phyloP scores from a whole-genome alignment of 2,888 invertebrate species.

The Heliothis peltigera region DNA sequence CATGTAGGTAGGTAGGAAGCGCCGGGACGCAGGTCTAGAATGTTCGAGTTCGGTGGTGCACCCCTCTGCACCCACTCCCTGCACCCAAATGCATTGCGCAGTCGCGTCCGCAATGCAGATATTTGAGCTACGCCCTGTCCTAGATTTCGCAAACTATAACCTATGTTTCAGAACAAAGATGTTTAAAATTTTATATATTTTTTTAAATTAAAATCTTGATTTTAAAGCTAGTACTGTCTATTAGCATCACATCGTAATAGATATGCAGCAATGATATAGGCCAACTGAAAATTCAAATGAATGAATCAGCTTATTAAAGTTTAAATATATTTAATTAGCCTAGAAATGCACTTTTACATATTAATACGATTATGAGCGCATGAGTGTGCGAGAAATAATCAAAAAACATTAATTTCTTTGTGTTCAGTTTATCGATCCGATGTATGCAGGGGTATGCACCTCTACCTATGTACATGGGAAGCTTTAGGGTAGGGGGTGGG shows the following conservation, averaged over 20 bases:
- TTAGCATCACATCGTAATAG: background rate
- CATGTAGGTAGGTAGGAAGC: background rate
- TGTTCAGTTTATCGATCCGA: background rate
- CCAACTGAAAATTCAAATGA: background rate
- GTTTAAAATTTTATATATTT: too few relatives aligned
- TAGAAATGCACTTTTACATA: too few relatives aligned
- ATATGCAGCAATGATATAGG: background rate
- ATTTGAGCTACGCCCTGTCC: background rate
- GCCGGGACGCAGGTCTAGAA: conserved; percentile 8
- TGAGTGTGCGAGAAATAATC: too few relatives aligned
- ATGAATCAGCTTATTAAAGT: background rate
- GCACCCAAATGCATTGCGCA: conserved; percentile 34
- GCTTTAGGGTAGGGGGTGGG: background rate
- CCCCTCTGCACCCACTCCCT: background rate
- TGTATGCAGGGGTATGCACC: background rate
- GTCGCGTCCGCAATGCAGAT: conserved; percentile 27
- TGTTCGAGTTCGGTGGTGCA: background rate
- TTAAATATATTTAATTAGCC: too few relatives aligned
- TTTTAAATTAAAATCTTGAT: background rate
- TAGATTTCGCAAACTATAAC: conserved; percentile 1
- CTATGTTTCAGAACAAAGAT: conserved; percentile 2
- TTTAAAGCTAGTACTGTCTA: background rate
- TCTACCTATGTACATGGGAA: background rate
- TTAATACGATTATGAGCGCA: too few relatives aligned
- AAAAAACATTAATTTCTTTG: too few relatives aligned